Evolutionary conservation across 2,113 vertebrate species (phyloP), one percentile per base, ranked within the genome.

Genomic region (Salvelinus sp.): DNA sequence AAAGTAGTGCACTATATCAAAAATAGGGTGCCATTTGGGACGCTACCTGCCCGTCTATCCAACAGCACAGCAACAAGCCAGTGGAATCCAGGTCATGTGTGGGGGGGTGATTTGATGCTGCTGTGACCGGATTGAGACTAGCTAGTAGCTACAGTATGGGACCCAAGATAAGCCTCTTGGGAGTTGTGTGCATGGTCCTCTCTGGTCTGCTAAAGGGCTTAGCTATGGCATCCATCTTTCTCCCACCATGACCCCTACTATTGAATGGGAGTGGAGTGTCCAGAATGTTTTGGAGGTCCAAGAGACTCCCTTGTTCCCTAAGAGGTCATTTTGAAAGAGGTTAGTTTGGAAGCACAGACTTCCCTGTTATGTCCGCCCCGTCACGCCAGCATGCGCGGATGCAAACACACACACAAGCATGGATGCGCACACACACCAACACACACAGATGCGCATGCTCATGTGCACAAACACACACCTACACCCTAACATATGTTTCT

Each of bases 131-230:
- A 81, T 79, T 71, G 78, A 82, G 85, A 90, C 58, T 62, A 22
- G 58, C 73, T 81, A 81, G 85, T 54, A 54, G 50, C 87, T 88
- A 85, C 80, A 80, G 88, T 74, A 90, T 87, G 82, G 78, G 78
- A 86, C 85, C 16, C 76, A 87, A 86, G 82, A 85, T 90, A 92
- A 89, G 87, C 91, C 91, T 89, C 86, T 89, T 83, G 88, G 85
- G 84, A 89, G 57, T 77, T 76, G 71, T 84, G 64, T 66, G 25
- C 50, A 54, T 54, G 50, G 50, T 16, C 50, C 50, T 18, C 12
- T 18, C 81, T 16, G 23, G 9, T 84, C 81, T 89, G 30, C 84
- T 87, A 78, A 76, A 83, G 76, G 70, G 88, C 88, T 90, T 90
- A n/a, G 30, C 18, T 16, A 68, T 33, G 18, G 66, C 38, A 44